Percentiles rank a stretch among this genome's conserved stretches.
Conservation (phyloP, 2,797 vertebrate species). For the Eupleurogrammus muticus region DNA sequence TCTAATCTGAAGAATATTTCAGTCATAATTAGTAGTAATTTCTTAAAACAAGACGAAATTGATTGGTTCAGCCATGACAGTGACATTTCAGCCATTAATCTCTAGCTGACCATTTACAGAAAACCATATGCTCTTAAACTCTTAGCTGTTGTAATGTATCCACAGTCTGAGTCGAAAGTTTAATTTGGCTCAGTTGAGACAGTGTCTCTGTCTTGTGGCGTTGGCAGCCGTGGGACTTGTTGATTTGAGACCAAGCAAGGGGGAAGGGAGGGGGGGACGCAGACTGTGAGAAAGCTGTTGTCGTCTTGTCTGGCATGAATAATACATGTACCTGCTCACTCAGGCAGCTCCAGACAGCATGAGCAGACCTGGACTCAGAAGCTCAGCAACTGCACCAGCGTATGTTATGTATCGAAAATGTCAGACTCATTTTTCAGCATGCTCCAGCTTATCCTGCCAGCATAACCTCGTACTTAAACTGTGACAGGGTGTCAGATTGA, state of each 20-base stretch:
- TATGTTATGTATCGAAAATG: conserved; percentile 37
- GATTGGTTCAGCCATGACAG: too few species aligned
- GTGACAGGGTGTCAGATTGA: not conserved
- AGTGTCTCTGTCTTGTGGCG: conserved; percentile 12
- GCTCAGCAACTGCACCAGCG: conserved; percentile 3
- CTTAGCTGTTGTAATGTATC: not conserved
- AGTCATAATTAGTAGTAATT: too few species aligned
- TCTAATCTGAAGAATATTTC: too few species aligned
- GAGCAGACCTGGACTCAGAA: conserved; percentile 33
- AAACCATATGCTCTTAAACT: not conserved
- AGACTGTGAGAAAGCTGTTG: conserved; percentile 46
- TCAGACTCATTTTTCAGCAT: conserved; percentile 35
- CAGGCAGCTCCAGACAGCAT: conserved; percentile 46
- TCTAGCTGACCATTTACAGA: not conserved
- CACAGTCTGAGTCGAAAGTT: conserved; percentile 5
- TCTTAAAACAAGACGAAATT: too few species aligned
- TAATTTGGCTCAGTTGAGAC: conserved; percentile 26
- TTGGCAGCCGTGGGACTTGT: conserved; percentile 38
- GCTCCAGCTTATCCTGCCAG: conserved; percentile 11
- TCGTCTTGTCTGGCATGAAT: conserved; percentile 53
- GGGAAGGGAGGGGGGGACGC: conserved; percentile 20
- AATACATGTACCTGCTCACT: conserved; percentile 57
- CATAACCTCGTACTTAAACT: conserved; percentile 13
- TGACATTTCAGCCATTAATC: not conserved
- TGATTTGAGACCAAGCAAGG: conserved; percentile 39